Conservation (phyloP, 2,888 invertebrate species). For the Orthonychiurus folsomi region DNA sequence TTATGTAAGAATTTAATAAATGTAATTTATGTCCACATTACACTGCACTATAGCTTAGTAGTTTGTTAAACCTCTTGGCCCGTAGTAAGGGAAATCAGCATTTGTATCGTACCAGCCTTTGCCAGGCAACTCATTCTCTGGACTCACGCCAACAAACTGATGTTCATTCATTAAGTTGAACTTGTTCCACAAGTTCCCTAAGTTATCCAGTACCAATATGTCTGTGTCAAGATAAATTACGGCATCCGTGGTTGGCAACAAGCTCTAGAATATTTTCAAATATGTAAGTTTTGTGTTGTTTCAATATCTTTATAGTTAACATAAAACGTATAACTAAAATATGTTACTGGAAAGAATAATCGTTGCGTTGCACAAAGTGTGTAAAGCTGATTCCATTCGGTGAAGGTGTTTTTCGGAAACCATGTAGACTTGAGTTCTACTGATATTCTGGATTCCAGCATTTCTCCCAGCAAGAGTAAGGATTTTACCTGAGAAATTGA, state of each 20-base stretch:
- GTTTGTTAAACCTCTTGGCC: conserved; percentile 63
- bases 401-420: neutral
- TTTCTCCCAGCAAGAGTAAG: neutral
- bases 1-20: no score
- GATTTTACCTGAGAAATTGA: no score
- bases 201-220: conserved; percentile 73
- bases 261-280: no score
- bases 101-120: conserved; percentile 94
- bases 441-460: neutral
- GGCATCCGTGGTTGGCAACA: conserved; percentile 69
- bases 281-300: no score
- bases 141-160: conserved; percentile 77
- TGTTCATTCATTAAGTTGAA: conserved; percentile 70
- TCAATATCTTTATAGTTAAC: no score
- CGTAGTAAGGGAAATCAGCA: conserved; percentile 90
- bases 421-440: neutral
- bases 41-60: conserved; percentile 35
- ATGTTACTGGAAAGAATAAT: conserved; percentile 87
- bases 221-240: conserved; percentile 90
- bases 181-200: conserved; percentile 72
- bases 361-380: conserved; percentile 91
- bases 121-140: conserved; percentile 83
- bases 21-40: no score
- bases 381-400: conserved; percentile 4
- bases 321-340: no score